A percentile compares a stretch with the other conserved stretches of the same genome.
These are phyloP conservation scores for Manis pentadactyla DNA, from an alignment of 2,797 vertebrate genomes.

Conservation along the genomic window DNA sequence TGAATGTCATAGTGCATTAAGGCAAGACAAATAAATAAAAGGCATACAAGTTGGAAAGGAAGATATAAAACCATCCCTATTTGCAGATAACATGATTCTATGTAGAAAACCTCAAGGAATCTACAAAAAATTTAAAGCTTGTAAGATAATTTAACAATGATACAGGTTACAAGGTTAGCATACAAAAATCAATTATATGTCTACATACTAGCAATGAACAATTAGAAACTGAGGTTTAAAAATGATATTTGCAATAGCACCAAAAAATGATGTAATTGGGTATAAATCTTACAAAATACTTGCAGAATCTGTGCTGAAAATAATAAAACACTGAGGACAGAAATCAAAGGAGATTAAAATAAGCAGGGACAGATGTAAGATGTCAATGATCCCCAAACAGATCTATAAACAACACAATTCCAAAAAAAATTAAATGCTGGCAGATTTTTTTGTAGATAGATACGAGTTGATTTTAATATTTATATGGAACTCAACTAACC, in stretches of 20 bases:
- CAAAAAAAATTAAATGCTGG: neutral
- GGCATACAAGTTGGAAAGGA: neutral
- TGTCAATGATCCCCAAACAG: neutral
- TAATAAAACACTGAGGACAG: neutral
- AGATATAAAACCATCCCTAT: neutral
- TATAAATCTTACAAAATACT: neutral
- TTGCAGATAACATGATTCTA: neutral
- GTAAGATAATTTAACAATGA: neutral
- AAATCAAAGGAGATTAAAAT: neutral
- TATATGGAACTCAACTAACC: neutral
- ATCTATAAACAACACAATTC: neutral
- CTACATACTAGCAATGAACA: neutral
- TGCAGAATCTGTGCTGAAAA: neutral
- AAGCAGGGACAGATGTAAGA: too few relatives aligned
- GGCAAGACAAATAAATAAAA: neutral
- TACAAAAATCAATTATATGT: neutral
- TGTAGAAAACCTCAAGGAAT: neutral
- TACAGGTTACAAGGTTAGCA: neutral
- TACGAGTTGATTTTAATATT: neutral
- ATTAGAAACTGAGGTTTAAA: neutral
- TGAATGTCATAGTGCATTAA: neutral
- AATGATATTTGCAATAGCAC: neutral
- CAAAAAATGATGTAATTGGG: neutral
- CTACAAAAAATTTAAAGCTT: neutral
- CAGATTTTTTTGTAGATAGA: neutral